A percentile compares a stretch with the other conserved stretches of the same genome.
Conservation (phyloP, 1,140 invertebrate genomes). For the Carposina sasakii region DNA sequence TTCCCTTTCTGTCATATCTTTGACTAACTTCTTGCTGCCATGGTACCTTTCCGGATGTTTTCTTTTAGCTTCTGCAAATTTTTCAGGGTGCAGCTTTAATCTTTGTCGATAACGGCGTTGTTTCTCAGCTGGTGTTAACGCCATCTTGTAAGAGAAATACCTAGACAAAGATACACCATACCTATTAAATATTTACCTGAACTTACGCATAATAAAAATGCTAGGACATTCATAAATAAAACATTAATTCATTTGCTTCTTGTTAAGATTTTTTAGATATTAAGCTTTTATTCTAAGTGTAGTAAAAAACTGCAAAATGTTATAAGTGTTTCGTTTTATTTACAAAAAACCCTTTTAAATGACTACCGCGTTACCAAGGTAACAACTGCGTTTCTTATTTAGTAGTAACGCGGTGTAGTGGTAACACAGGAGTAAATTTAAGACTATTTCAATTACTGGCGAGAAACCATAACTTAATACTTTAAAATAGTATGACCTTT, state of each 20-base stretch:
- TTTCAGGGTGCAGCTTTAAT: background rate
- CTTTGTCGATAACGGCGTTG: background rate
- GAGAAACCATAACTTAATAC: background rate
- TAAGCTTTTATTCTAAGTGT: no score
- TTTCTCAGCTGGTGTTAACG: constrained; percentile 5
- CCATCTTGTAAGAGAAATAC: background rate
- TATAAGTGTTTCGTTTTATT: no score
- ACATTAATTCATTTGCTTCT: background rate
- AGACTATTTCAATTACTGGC: background rate
- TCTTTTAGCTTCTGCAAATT: background rate
- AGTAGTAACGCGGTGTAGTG: constrained; percentile 2
- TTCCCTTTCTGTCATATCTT: background rate
- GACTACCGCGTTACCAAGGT: background rate
- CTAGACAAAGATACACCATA: no score
- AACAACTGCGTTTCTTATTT: constrained; percentile 1
- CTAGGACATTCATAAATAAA: background rate
- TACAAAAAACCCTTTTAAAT: no score
- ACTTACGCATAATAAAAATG: background rate
- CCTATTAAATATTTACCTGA: no score
- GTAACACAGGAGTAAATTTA: background rate
- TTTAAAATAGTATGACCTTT: background rate
- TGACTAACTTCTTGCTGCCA: background rate
- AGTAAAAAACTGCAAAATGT: no score
- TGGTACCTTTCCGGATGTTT: constrained; percentile 1
- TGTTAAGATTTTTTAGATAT: background rate